phyloP scores from a whole-genome alignment of 2,888 invertebrate genomes.

The Aphodius sticticus region DNA sequence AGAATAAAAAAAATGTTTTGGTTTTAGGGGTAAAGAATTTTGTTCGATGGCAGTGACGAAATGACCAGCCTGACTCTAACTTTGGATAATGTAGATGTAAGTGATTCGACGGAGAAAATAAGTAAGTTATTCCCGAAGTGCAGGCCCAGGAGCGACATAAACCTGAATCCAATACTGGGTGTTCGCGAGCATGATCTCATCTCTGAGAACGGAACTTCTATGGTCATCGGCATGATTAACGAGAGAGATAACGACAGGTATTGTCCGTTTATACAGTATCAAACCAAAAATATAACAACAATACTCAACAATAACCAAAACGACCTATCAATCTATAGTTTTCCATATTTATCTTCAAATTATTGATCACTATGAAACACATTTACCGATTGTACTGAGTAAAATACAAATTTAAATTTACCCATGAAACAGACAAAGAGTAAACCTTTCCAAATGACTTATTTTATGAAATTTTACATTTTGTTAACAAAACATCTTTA shows the following conservation, averaged over 20 bases:
- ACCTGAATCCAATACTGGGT: constrained; percentile 63
- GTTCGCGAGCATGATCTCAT: constrained; percentile 58
- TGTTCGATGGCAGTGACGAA: constrained; percentile 43
- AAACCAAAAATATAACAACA: constrained; percentile 19
- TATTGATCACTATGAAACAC: no score
- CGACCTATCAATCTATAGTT: neutral
- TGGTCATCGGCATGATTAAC: constrained; percentile 62
- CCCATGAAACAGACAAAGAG: no score
- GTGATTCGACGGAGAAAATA: constrained; percentile 75
- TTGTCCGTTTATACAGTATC: constrained; percentile 22
- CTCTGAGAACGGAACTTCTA: constrained; percentile 58
- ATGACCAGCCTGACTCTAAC: constrained; percentile 61
- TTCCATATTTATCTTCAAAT: no score
- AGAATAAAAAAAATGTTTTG: neutral
- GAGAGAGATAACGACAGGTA: constrained; percentile 62
- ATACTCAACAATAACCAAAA: neutral
- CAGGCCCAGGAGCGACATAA: constrained; percentile 73
- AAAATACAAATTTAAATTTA: no score
- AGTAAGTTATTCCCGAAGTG: constrained; percentile 88
- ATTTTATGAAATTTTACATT: no score
- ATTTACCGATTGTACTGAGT: no score
- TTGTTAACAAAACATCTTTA: no score
- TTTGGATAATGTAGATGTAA: constrained; percentile 61
- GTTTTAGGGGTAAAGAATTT: constrained; percentile 17
- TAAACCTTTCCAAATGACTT: no score